Conservation (phyloP, 2,888 invertebrate species). For the Caprella mutica region DNA sequence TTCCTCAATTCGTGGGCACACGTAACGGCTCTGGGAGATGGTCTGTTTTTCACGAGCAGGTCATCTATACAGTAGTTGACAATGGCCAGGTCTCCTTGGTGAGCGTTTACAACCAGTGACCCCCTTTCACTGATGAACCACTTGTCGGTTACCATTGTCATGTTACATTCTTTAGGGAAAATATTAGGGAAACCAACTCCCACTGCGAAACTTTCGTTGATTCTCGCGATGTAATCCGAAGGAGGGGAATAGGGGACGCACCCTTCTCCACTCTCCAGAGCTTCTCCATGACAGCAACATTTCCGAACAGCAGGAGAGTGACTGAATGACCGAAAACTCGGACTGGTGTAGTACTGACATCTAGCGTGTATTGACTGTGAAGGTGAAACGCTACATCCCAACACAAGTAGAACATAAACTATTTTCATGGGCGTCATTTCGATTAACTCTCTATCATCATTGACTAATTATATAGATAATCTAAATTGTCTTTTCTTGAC, state of each 20-base stretch:
- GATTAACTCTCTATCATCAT: too few relatives aligned
- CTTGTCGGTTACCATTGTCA: background rate
- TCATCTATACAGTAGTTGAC: conserved; percentile 8
- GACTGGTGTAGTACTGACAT: too few relatives aligned
- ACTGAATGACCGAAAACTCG: too few relatives aligned
- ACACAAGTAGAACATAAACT: too few relatives aligned
- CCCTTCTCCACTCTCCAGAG: conserved; percentile 1
- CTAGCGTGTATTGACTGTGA: too few relatives aligned
- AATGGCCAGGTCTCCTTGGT: conserved; percentile 5
- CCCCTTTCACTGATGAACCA: conserved; percentile 3
- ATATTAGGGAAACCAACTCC: conserved; percentile 1
- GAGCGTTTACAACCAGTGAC: background rate
- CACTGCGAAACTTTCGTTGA: background rate
- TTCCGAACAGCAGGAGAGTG: conserved; percentile 5
- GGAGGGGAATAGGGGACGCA: background rate
- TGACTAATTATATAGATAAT: too few relatives aligned
- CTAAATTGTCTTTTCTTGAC: too few relatives aligned
- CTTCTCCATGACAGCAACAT: background rate
- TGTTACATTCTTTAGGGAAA: background rate
- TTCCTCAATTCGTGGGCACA: conserved; percentile 1
- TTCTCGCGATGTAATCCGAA: background rate
- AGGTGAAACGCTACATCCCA: too few relatives aligned
- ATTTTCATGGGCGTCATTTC: too few relatives aligned
- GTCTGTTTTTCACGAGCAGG: background rate
- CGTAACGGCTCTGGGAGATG: conserved; percentile 3